Conservation (phyloP, 2,797 vertebrate genomes). For the Petrocephalus sullivani region DNA sequence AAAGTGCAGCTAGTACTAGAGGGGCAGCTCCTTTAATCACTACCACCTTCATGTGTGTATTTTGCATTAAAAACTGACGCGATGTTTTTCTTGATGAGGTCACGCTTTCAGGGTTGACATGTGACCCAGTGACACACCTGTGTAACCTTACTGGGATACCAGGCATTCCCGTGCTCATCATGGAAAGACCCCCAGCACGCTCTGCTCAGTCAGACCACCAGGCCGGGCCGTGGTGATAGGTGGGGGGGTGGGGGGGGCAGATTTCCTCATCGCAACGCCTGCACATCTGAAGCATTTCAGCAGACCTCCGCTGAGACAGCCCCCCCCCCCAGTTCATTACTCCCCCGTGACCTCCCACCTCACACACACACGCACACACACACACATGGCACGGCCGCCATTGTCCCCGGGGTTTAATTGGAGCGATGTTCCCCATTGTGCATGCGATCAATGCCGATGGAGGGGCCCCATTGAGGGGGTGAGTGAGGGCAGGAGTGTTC, state of each 20-base stretch:
- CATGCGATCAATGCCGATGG: slow-evolving; percentile 62
- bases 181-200: not conserved
- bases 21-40: not conserved
- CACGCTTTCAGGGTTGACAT: not conserved
- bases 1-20: not conserved
- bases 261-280: slow-evolving; percentile 68
- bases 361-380: slow-evolving; percentile 46
- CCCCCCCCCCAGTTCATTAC: slow-evolving; percentile 55
- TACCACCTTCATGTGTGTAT: not conserved
- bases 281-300: slow-evolving; percentile 70
- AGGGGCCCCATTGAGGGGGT: slow-evolving; percentile 67
- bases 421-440: slow-evolving; percentile 71
- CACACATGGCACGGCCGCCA: slow-evolving; percentile 47
- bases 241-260: slow-evolving; percentile 44
- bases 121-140: not conserved
- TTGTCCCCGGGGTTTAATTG: slow-evolving; percentile 77
- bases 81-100: not conserved
- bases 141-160: not conserved
- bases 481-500: slow-evolving; percentile 78
- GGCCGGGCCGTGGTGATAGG: not conserved
- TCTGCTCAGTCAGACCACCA: not conserved
- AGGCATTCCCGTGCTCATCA: not conserved
- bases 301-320: slow-evolving; percentile 58
- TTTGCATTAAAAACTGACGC: not conserved
- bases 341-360: slow-evolving; percentile 55